Evolutionary conservation across 2,113 vertebrate genomes (phyloP).

Genomic region (Clarias batrachus): DNA sequence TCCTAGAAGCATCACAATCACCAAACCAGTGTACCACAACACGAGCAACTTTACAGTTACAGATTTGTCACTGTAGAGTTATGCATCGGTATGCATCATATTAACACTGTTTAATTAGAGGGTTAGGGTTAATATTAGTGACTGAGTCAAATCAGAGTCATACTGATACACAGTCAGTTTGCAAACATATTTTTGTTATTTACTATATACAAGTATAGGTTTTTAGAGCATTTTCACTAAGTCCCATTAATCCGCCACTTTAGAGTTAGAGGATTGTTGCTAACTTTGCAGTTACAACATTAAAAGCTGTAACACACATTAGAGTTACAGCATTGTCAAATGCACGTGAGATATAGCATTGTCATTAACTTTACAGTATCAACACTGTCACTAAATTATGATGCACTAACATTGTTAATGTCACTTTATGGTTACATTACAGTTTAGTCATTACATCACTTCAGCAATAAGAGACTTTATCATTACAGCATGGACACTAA

Average conservation of each 20-base stretch:
- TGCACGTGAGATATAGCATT: neutral
- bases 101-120: neutral
- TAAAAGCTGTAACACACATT: neutral
- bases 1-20: neutral
- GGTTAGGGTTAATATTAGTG: neutral
- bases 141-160: neutral
- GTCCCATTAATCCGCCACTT: neutral
- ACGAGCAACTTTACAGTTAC: neutral
- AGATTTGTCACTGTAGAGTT: neutral
- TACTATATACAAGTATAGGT: neutral
- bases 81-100: too few relatives aligned
- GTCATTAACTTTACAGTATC: neutral
- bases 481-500: neutral
- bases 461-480: neutral
- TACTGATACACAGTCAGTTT: neutral
- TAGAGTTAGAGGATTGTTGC: neutral
- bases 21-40: neutral
- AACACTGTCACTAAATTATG: neutral
- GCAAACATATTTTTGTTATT: neutral
- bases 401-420: too few relatives aligned
- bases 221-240: neutral
- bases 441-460: neutral
- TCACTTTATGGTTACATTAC: neutral
- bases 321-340: neutral
- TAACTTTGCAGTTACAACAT: neutral